Evolutionary conservation across 2,113 vertebrate species (phyloP).

Genomic region (Pseudopodoces humilis): DNA sequence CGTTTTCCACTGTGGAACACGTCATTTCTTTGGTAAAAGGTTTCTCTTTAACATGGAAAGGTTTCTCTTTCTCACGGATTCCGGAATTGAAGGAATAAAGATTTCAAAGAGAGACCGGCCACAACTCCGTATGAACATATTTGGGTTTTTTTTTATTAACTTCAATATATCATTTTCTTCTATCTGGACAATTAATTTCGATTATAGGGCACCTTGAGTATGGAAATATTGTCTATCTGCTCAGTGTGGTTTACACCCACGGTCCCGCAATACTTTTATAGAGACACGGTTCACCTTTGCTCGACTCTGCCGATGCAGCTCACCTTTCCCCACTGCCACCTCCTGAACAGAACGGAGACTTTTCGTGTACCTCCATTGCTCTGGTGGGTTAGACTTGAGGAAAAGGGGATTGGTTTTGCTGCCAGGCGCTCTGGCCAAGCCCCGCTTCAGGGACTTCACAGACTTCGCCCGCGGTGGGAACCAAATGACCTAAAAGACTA

Average conservation of each 20-base stretch:
- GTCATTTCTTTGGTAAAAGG: not conserved
- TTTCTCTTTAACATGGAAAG: not conserved
- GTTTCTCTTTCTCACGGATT: not conserved
- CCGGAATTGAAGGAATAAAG: not conserved
- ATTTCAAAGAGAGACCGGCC: not conserved
- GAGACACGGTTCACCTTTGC: accelerated
- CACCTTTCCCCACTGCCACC: no score
- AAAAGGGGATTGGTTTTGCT: not conserved
- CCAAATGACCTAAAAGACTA: no score
- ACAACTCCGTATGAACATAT: not conserved
- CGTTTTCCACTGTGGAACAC: accelerated
- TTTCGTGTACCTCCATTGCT: accelerated
- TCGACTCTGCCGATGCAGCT: not conserved
- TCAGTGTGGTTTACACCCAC: not conserved
- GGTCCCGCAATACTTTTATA: not conserved
- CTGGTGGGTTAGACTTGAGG: not conserved
- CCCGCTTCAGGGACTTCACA: not conserved
- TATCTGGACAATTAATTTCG: not conserved
- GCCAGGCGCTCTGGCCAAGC: not conserved
- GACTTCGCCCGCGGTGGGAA: not conserved
- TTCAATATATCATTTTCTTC: accelerated
- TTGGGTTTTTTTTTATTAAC: not conserved
- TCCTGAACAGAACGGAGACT: not conserved
- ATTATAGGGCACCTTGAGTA: no score
- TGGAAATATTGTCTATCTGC: not conserved